Conservation (phyloP, 1,140 invertebrate species). For the Temnothorax curvispinosus region DNA sequence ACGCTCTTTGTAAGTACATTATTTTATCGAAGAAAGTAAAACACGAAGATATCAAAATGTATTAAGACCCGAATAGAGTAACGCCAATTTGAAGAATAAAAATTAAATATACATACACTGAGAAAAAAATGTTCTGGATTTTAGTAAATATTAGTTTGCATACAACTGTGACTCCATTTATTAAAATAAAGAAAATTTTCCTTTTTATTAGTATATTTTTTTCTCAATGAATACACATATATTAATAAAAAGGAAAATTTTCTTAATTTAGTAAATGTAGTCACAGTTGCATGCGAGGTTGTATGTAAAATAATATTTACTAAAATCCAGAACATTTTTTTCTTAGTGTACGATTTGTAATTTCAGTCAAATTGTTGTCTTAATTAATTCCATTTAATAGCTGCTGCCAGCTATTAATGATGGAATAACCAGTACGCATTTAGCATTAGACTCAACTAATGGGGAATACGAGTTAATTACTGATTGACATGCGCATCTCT, state of each 20-base stretch:
- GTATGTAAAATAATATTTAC: too few species aligned
- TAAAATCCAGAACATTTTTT: too few species aligned
- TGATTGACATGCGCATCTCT: slow-evolving; percentile 41
- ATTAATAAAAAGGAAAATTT: too few species aligned
- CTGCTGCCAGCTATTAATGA: not conserved
- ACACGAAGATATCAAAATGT: not conserved
- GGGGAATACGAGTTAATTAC: slow-evolving; percentile 42
- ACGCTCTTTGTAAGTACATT: not conserved
- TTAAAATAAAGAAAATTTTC: too few species aligned
- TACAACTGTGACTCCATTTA: too few species aligned
- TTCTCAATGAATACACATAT: too few species aligned
- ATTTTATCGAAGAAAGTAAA: slow-evolving; percentile 9
- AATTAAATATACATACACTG: not conserved
- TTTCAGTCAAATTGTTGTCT: not conserved
- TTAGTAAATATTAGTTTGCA: too few species aligned
- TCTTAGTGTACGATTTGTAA: not conserved
- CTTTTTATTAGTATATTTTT: too few species aligned
- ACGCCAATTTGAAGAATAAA: not conserved
- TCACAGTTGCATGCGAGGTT: too few species aligned
- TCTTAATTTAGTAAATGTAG: too few species aligned
- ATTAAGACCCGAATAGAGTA: not conserved
- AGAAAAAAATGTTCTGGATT: too few species aligned
- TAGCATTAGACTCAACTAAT: slow-evolving; percentile 31
- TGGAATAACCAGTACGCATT: not conserved
- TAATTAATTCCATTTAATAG: not conserved